Evolutionary conservation across 2,797 vertebrate genomes (phyloP), one percentile per base, ranked within the genome.

Genomic region (Darevskia nairensis): DNA sequence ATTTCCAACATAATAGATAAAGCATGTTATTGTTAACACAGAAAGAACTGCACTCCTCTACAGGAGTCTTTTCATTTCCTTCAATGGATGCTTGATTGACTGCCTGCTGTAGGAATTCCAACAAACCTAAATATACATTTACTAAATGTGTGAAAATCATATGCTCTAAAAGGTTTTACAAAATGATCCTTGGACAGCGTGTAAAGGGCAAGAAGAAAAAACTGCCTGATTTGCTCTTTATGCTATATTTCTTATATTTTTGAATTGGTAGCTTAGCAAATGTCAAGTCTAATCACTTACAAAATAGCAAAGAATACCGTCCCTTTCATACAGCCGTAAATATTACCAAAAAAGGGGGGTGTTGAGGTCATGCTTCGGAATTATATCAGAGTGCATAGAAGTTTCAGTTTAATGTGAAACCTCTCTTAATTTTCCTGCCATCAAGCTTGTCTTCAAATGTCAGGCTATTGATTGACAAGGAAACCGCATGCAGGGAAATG

Each of bases 251-350:
- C 15, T 88, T 79, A 64, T 59, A 2, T 90, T 92, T 91, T 68
- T 82, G 13, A 50, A 64, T 19, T 82, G 19, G 74, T 77, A 91
- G 69, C 91, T 92, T 87, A 93, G 17, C 27, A 93, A 86, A 64
- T 19, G 89, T 87, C 41, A 85, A 23, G 75, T 82, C 29, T 93
- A 91, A 92, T 85, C 19, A 89, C 84, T 90, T 90, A 82, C 88
- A 89, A 85, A 85, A 9, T 89, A 89, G 27, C 0, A 86, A 8
- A 39, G 27, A 85, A 81, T 86, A 29, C 90, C 89, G 89, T 82
- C 94, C 91, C 82, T 91, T 82, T 90, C 82, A 88, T 39, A 80
- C 71, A 32, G 11, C 29, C 44, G 4, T n/a, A 17, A 55, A 74
- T 92, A 88, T 82, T 39, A 80, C 19, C 75, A 87, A 79, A 85